Evolutionary conservation across 2,888 invertebrate genomes (phyloP).

Genomic region (Euclidia mi): DNA sequence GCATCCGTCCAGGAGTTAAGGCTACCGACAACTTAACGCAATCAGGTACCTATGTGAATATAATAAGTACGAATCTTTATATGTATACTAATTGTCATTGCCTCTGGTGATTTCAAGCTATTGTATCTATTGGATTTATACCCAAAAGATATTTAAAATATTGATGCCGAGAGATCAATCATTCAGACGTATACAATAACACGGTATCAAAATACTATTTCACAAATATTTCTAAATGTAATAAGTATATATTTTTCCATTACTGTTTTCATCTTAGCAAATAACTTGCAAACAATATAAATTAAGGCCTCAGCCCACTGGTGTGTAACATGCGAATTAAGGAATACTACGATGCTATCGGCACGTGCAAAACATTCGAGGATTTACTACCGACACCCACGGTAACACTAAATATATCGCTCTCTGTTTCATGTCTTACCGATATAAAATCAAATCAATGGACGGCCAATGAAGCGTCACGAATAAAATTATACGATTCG

Average conservation of each 20-base stretch:
- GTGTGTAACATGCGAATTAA: conserved; percentile 15
- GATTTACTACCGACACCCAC: conserved; percentile 44
- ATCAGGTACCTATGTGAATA: too few species aligned
- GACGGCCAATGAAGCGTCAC: conserved; percentile 21
- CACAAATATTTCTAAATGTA: background rate
- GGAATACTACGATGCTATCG: conserved; percentile 19
- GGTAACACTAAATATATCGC: conserved; percentile 31
- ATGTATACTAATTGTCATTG: too few species aligned
- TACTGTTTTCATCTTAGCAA: background rate
- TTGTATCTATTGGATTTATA: too few species aligned
- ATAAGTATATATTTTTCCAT: background rate
- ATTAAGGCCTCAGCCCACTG: conserved; percentile 28
- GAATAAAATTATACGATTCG: conserved; percentile 16
- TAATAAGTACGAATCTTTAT: too few species aligned
- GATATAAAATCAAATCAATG: conserved; percentile 36
- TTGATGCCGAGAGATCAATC: too few species aligned
- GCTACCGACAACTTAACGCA: too few species aligned
- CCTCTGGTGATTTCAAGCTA: too few species aligned
- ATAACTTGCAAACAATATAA: conserved; percentile 9
- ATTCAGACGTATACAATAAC: too few species aligned
- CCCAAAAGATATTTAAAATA: too few species aligned
- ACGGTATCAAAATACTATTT: too few species aligned
- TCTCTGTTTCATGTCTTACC: conserved; percentile 27
- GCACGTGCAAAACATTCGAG: conserved; percentile 35
- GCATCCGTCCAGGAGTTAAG: too few species aligned